Conservation (phyloP, 2,888 invertebrate genomes). For the Erebia epiphron region DNA sequence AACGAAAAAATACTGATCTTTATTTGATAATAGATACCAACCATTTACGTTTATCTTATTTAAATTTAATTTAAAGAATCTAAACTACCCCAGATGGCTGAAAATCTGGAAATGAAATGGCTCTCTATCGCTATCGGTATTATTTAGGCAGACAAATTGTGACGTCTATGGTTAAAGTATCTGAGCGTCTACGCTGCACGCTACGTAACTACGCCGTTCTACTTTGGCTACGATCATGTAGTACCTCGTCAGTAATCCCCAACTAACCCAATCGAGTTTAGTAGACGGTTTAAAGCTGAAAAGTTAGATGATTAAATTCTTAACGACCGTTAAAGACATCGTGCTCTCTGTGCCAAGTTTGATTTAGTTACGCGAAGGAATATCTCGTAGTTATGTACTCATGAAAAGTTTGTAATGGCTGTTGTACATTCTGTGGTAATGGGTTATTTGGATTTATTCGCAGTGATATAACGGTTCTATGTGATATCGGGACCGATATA, state of each 20-base stretch:
- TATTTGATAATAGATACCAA: no score
- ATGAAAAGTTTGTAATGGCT: neutral
- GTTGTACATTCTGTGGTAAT: neutral
- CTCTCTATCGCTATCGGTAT: no score
- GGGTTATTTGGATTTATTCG: constrained; percentile 16
- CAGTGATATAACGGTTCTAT: neutral
- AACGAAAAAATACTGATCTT: no score
- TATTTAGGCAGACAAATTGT: no score
- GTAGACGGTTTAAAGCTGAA: constrained; percentile 62
- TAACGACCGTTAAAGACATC: constrained; percentile 59
- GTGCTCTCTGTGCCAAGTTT: constrained; percentile 28
- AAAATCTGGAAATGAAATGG: no score
- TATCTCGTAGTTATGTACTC: constrained; percentile 17
- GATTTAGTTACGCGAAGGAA: constrained; percentile 25
- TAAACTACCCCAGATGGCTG: no score
- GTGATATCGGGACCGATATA: neutral
- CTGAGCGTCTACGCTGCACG: neutral
- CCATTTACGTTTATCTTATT: no score
- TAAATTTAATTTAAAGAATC: no score
- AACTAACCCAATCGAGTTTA: constrained; percentile 11
- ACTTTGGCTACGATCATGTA: neutral
- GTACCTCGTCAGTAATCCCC: neutral
- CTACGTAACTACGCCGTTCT: neutral
- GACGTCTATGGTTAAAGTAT: no score
- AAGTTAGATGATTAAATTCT: constrained; percentile 72